These are phyloP conservation scores for Irena cyanogastra DNA, from an alignment of 2,113 vertebrate species.

Conservation along the genomic window DNA sequence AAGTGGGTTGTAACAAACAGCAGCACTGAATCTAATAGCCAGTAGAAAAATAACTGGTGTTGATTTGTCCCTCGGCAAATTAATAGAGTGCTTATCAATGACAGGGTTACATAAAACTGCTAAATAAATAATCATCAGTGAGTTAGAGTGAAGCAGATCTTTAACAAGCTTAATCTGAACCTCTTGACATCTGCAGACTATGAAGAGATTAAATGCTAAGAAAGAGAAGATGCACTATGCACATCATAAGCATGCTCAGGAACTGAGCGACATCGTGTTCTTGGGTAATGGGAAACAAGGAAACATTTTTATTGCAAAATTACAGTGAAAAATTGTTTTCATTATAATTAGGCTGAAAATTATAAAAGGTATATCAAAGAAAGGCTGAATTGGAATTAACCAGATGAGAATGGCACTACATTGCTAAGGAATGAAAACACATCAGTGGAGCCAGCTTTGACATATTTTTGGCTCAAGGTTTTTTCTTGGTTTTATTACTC, in stretches of 20 bases:
- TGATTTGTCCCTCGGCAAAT: slow-evolving; percentile 96
- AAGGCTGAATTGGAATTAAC: slow-evolving; percentile 66
- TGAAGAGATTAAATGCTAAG: slow-evolving; percentile 81
- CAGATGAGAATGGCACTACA: slow-evolving; percentile 51
- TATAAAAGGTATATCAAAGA: slow-evolving; percentile 74
- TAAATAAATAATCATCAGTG: slow-evolving; percentile 99
- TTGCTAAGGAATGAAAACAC: slow-evolving; percentile 64
- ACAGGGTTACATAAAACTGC: slow-evolving; percentile 96
- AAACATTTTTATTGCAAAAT: slow-evolving; percentile 74
- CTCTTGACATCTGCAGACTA: slow-evolving; percentile 85
- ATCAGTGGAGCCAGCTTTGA: slow-evolving; percentile 50
- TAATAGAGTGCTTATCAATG: slow-evolving; percentile 96
- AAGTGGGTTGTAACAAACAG: slow-evolving; percentile 92
- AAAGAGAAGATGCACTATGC: slow-evolving; percentile 60
- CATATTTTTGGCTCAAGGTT: slow-evolving; percentile 52
- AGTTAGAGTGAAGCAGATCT: slow-evolving; percentile 94
- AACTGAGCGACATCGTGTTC: slow-evolving; percentile 56
- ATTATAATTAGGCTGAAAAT: slow-evolving; percentile 76
- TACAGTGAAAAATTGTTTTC: slow-evolving; percentile 75
- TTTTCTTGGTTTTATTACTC: slow-evolving; percentile 66
- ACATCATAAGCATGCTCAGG: slow-evolving; percentile 59
- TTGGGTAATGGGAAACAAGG: slow-evolving; percentile 70
- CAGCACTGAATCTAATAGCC: slow-evolving; percentile 89
- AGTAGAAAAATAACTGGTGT: slow-evolving; percentile 88
- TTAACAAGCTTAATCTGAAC: slow-evolving; percentile 96